Conservation (phyloP, 1,140 invertebrate genomes). For the Sminthurinus signatus region DNA sequence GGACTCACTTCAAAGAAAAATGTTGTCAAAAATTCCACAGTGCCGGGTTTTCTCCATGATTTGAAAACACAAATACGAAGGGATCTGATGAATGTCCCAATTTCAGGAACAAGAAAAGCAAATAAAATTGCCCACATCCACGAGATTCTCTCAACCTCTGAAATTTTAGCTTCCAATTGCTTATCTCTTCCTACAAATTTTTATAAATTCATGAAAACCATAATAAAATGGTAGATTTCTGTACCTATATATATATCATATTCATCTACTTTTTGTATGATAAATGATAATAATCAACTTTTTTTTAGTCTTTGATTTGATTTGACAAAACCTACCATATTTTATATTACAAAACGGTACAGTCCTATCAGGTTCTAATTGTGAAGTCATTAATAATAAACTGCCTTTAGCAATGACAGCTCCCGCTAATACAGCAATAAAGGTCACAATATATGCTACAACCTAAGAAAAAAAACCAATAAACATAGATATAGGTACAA, state of each 20-base stretch:
- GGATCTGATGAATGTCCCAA: conserved; percentile 75
- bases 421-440: conserved; percentile 70
- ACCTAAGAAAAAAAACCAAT: conserved; percentile 29
- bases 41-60: conserved; percentile 60
- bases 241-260: too few species aligned
- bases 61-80: conserved; percentile 86
- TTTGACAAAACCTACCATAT: conserved; percentile 55
- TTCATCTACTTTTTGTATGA: too few species aligned
- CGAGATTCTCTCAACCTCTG: conserved; percentile 73
- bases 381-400: conserved; percentile 84
- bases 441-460: conserved; percentile 74
- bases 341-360: conserved; percentile 74
- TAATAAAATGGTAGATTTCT: too few species aligned
- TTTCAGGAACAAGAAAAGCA: conserved; percentile 75
- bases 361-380: conserved; percentile 64
- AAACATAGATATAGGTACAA: too few species aligned
- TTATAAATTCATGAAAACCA: too few species aligned
- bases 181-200: conserved; percentile 65
- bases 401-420: conserved; percentile 80
- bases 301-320: too few species aligned
- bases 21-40: conserved; percentile 60
- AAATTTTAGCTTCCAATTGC: conserved; percentile 66
- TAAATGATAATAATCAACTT: too few species aligned
- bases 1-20: conserved; percentile 62
- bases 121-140: conserved; percentile 92